Conservation (phyloP, 2,113 vertebrate species). For the Cyanocitta stelleri region DNA sequence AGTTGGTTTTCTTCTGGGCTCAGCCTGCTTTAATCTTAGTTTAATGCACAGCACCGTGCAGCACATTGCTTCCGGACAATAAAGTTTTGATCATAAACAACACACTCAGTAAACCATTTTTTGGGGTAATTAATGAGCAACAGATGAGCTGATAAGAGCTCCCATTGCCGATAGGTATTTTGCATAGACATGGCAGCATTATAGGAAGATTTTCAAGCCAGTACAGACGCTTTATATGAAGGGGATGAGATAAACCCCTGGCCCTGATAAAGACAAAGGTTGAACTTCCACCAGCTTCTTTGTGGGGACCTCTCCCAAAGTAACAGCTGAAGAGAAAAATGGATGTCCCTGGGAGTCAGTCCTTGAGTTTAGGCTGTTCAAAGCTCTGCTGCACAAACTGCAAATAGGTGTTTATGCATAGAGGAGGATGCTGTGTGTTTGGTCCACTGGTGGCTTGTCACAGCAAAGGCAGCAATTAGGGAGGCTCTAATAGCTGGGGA, state of each 20-base stretch:
- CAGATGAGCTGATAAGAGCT: background rate
- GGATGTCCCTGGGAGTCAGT: background rate
- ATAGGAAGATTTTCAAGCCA: background rate
- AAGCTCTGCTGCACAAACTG: background rate
- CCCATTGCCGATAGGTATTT: background rate
- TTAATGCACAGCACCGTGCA: background rate
- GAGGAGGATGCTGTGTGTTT: background rate
- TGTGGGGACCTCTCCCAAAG: background rate
- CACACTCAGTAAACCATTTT: background rate
- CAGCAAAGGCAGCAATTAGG: conserved; percentile 33
- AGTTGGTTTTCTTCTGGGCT: background rate
- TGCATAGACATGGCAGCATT: background rate
- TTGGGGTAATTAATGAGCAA: background rate
- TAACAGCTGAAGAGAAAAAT: background rate
- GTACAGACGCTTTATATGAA: background rate
- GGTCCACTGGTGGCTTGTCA: background rate
- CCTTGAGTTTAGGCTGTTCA: background rate
- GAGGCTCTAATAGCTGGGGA: conserved; percentile 19
- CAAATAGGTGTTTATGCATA: background rate
- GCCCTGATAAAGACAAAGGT: background rate
- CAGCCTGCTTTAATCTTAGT: background rate
- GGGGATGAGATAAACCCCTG: background rate
- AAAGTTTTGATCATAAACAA: background rate
- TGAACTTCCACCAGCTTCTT: background rate
- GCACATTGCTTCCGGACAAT: background rate